A percentile compares a stretch with the other conserved stretches of the same genome.
These are phyloP conservation scores for Xylota sylvarum DNA, from an alignment of 2,888 invertebrate species.

Conservation along the genomic window DNA sequence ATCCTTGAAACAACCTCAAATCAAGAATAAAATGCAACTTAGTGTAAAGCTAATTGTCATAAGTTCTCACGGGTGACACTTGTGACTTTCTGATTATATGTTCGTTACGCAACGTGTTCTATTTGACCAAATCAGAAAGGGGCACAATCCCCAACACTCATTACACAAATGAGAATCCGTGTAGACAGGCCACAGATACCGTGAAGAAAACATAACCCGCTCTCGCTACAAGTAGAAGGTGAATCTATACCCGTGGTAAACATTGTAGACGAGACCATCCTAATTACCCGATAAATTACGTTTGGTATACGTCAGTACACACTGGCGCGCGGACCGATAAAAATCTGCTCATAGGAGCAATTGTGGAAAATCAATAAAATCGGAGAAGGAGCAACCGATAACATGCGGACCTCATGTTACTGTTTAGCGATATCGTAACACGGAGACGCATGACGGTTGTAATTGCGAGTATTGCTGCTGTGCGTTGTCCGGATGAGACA, in stretches of 20 bases:
- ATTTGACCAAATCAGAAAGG: conserved; percentile 49
- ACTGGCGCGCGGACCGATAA: conserved; percentile 63
- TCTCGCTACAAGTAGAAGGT: conserved; percentile 53
- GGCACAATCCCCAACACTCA: conserved; percentile 53
- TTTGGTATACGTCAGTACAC: conserved; percentile 76
- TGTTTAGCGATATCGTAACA: conserved; percentile 76
- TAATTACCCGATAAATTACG: conserved; percentile 78
- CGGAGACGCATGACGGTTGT: conserved; percentile 76
- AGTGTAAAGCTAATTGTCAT: conserved; percentile 68
- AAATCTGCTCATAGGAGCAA: conserved; percentile 75
- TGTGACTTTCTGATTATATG: conserved; percentile 64
- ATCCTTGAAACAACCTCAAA: conserved; percentile 25
- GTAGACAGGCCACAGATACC: conserved; percentile 64
- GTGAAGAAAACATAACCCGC: conserved; percentile 50
- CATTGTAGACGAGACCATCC: conserved; percentile 76
- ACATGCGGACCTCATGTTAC: conserved; percentile 77
- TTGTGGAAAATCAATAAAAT: conserved; percentile 77
- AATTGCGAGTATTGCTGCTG: conserved; percentile 72
- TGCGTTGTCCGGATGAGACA: conserved; percentile 58
- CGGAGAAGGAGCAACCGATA: conserved; percentile 77
- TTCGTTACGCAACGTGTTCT: conserved; percentile 63
- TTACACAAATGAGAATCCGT: conserved; percentile 64
- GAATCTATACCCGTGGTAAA: conserved; percentile 72
- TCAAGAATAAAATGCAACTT: conserved; percentile 39
- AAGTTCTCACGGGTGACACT: conserved; percentile 72